phyloP scores from a whole-genome alignment of 2,797 vertebrate species.

The Alectoris magna region DNA sequence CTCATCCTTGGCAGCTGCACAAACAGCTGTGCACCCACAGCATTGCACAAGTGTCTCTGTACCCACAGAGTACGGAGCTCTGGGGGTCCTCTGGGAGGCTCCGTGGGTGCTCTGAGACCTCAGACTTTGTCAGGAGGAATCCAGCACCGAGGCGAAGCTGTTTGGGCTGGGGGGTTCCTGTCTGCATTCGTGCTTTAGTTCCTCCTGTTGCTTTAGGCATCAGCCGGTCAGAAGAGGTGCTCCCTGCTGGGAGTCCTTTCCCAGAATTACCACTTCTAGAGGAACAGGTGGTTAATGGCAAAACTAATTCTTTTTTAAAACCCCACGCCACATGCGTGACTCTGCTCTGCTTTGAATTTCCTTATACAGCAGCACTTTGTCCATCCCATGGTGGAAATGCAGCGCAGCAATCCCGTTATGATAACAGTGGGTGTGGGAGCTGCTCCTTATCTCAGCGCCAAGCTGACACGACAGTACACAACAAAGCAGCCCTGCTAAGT shows the following conservation, averaged over 20 bases:
- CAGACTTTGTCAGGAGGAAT: not conserved
- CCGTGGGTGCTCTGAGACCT: not conserved
- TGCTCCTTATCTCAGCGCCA: not conserved
- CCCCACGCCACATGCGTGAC: no score
- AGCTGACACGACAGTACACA: not conserved
- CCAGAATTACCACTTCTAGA: not conserved
- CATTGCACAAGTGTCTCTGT: fast-evolving
- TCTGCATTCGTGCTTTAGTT: not conserved
- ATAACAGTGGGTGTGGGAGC: not conserved
- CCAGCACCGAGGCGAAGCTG: not conserved
- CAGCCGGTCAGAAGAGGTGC: not conserved
- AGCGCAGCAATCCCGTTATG: not conserved
- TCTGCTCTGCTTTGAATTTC: not conserved
- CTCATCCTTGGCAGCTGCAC: not conserved
- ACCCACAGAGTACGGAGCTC: no score
- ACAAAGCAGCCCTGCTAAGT: not conserved
- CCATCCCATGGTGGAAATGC: not conserved
- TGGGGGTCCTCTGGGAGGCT: not conserved
- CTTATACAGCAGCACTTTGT: not conserved
- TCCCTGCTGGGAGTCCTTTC: not conserved
- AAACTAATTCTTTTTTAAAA: not conserved
- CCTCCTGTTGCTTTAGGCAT: not conserved
- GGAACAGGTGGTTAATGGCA: not conserved
- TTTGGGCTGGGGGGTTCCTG: no score
- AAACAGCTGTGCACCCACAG: fast-evolving